Base-by-base conservation (phyloP, 2,888 invertebrate species). In the Macaria liturata region DNA sequence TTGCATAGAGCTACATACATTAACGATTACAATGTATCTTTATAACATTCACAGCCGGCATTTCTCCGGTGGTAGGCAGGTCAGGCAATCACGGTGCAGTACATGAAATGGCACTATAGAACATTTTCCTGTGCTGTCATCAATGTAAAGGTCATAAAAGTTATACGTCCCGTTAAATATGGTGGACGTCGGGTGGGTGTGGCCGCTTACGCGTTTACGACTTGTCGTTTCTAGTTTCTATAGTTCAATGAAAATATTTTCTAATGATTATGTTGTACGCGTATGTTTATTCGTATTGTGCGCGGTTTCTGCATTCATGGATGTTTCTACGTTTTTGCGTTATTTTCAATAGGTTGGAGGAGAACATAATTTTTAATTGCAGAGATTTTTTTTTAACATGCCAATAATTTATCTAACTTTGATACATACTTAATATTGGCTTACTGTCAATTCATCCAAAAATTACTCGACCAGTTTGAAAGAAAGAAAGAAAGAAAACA, bases 111-210 rank as follows among this genome's bases (percentile, higher is more conserved):
- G 67, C 71, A 73, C 70, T 74, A 62, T 72, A 75, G 78, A 45
- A 51, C 51, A 74, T 78, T 81, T 69, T 74, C 71, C 69, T 70
- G 70, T 66, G 81, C 71, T 77, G 78, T 83, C 83, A 83, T 86
- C 87, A 85, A 85, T 84, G 84, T 83, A 80, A 81, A 80, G 78
- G 81, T 78, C 84, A 83, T 84, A 83, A 88, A 88, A 82, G 72
- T 79, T 74, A 75, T 71, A 72, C 71, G 76, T 81, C 80, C 83
- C 81, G 81, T 80, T 79, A 76, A 83, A 78, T 80, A 77, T 69
- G 54, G 45, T 42, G 66, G 68, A 70, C 72, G 64, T 64, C 64
- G 64, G 72, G 65, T 72, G 71, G 80, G 80, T 75, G 78, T 78
- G 80, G 76, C 78, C 69, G 74, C 76, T 78, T 78, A 72, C 75